Percentiles rank a stretch among this genome's conserved stretches.
Evolutionary conservation across 2,797 vertebrate genomes (phyloP).

Genomic region (Mus minutoides): DNA sequence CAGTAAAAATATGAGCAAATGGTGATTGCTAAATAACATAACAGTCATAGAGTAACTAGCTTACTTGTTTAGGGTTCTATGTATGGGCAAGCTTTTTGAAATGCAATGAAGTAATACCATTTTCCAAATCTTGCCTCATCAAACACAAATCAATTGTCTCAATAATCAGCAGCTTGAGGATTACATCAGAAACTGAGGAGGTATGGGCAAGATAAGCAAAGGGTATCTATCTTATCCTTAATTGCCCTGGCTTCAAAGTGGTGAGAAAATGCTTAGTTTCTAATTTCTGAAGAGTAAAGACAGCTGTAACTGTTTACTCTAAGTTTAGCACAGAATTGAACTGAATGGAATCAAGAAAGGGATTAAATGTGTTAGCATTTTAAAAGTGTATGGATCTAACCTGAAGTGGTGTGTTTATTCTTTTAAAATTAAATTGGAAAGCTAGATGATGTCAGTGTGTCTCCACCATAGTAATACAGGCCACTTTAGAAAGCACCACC

Average conservation of each 20-base stretch:
- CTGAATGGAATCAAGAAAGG: constrained; percentile 44
- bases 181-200: constrained; percentile 33
- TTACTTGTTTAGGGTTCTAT: not conserved
- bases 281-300: constrained; percentile 65
- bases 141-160: not conserved
- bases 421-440: not conserved
- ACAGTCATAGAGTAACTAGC: not conserved
- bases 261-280: constrained; percentile 30
- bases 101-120: constrained; percentile 32
- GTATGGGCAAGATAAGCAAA: not conserved
- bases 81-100: not conserved
- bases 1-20: constrained; percentile 30
- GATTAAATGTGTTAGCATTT: constrained; percentile 45
- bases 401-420: constrained; percentile 12
- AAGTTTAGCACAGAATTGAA: constrained; percentile 60
- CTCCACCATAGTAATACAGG: not conserved
- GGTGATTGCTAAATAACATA: constrained; percentile 35
- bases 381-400: not conserved
- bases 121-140: constrained; percentile 41
- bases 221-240: constrained; percentile 50
- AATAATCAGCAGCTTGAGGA: not conserved
- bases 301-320: constrained; percentile 48
- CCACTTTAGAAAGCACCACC: not conserved
- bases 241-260: constrained; percentile 48
- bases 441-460: not conserved